A percentile compares a stretch with the other conserved stretches of the same genome.
These are phyloP conservation scores for Andrena minutula DNA, from an alignment of 2,888 invertebrate genomes.

Conservation along the genomic window DNA sequence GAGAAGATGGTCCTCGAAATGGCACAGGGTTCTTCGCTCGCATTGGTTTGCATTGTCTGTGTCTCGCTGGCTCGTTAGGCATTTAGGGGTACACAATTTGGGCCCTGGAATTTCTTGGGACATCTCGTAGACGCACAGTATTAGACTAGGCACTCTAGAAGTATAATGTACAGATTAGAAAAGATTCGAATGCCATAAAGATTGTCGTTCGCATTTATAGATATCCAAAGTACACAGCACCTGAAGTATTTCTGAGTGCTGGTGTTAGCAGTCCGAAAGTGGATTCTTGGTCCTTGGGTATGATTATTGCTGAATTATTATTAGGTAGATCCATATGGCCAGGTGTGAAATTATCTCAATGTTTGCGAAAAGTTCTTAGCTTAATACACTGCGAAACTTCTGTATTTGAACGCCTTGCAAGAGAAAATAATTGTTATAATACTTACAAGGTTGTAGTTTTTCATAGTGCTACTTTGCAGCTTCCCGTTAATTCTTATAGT, in stretches of 20 bases:
- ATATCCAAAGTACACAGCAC: slow-evolving; percentile 92
- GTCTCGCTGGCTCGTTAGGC: too few relatives aligned
- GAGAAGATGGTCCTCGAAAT: too few relatives aligned
- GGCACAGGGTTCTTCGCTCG: too few relatives aligned
- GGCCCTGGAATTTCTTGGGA: too few relatives aligned
- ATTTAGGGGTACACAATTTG: too few relatives aligned
- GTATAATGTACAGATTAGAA: too few relatives aligned
- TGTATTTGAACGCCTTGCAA: slow-evolving; percentile 90
- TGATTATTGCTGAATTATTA: slow-evolving; percentile 93
- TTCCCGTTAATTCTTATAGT: slow-evolving; percentile 19
- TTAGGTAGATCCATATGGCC: slow-evolving; percentile 90
- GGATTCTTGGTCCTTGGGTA: slow-evolving; percentile 98
- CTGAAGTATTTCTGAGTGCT: slow-evolving; percentile 91
- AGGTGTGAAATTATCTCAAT: slow-evolving; percentile 90
- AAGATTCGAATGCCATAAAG: not conserved
- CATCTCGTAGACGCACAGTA: too few relatives aligned
- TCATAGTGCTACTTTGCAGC: slow-evolving; percentile 27
- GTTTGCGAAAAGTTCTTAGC: slow-evolving; percentile 91
- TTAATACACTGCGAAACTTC: slow-evolving; percentile 88
- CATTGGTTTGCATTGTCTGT: too few relatives aligned
- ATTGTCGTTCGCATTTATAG: slow-evolving; percentile 84
- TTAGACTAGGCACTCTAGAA: too few relatives aligned
- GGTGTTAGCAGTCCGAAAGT: slow-evolving; percentile 90
- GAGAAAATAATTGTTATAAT: slow-evolving; percentile 91
- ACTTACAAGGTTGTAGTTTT: slow-evolving; percentile 86